Evolutionary conservation across 1,140 invertebrate species (phyloP), one percentile per base, ranked within the genome.

Genomic region (Schlechtendalia chinensis): DNA sequence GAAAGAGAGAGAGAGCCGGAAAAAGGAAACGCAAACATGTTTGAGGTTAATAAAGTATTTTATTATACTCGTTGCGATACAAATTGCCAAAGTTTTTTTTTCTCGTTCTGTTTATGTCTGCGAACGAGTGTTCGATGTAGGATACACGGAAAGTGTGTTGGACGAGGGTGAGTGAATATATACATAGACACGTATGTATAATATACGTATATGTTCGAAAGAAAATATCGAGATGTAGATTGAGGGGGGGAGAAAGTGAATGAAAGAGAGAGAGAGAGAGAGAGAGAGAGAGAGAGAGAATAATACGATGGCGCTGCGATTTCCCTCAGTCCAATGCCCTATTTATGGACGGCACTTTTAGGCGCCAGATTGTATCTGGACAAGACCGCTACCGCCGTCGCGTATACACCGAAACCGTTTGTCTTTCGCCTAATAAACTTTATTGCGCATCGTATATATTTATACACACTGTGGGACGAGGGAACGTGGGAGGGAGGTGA

Each of bases 1-100:
- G 65, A 1, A 14, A 16, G 39, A 27, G 12, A 50, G 45, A 22
- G 22, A 24, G 45, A 50, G 8, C 32, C 5, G 63, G 67, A 24
- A 16, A 17, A 27, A 6, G 29, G 22, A 59, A 39, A 77, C 29
- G 19, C 27, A 58, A 77, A 77, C 74, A 77, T 61, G 71, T 77
- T 58, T 77, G 54, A 77, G 74, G 74, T 77, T 77, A 77, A 77
- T 77, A 77, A 77, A 77, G 54, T 77, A 77, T 77, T 77, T 77
- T 77, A 77, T 77, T 77, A 77, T 59, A 39, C 56, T 59, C 54
- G 53, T 77, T 61, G 54, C 3, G n/a, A 39, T 39, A 77, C 32
- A 61, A 77, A 77, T 77, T 32, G 32, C 54, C 56, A 77, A 69
- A 69, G 45, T 47, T 69, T 47, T 69, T 39, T 39, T 65, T 39